phyloP scores from a whole-genome alignment of 2,113 vertebrate species.

The Seriola rivoliana region DNA sequence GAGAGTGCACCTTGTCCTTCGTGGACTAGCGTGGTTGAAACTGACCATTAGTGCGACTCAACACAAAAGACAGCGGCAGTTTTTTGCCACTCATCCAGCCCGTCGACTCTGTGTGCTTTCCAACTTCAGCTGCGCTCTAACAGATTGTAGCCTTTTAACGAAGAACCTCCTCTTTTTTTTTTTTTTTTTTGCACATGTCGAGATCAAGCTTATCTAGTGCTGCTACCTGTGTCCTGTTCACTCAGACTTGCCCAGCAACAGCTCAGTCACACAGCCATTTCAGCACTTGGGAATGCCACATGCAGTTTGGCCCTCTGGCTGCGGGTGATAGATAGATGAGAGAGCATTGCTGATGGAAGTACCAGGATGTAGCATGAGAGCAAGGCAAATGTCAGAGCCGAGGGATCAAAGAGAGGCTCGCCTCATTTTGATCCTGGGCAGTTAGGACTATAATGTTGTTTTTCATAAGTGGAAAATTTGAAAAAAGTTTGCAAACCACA shows the following conservation, averaged over 20 bases:
- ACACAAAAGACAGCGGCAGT: constrained; percentile 69
- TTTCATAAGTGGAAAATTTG: background rate
- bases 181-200: constrained; percentile 17
- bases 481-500: constrained; percentile 18
- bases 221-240: constrained; percentile 71
- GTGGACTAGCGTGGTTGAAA: constrained; percentile 61
- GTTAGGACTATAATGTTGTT: background rate
- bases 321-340: constrained; percentile 74
- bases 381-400: constrained; percentile 68
- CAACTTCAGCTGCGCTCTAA: constrained; percentile 62
- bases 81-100: constrained; percentile 38
- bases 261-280: constrained; percentile 75
- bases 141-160: background rate
- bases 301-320: constrained; percentile 77
- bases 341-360: constrained; percentile 71
- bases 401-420: constrained; percentile 23
- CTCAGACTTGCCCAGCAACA: constrained; percentile 79
- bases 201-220: constrained; percentile 42
- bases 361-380: constrained; percentile 75
- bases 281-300: constrained; percentile 77
- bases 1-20: constrained; percentile 69
- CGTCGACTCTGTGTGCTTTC: constrained; percentile 18
- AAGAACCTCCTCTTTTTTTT: background rate
- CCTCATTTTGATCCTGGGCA: constrained; percentile 25
- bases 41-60: constrained; percentile 60